These are phyloP conservation scores for Pedionomus torquatus DNA, from an alignment of 2,113 vertebrate genomes.

Conservation along the genomic window DNA sequence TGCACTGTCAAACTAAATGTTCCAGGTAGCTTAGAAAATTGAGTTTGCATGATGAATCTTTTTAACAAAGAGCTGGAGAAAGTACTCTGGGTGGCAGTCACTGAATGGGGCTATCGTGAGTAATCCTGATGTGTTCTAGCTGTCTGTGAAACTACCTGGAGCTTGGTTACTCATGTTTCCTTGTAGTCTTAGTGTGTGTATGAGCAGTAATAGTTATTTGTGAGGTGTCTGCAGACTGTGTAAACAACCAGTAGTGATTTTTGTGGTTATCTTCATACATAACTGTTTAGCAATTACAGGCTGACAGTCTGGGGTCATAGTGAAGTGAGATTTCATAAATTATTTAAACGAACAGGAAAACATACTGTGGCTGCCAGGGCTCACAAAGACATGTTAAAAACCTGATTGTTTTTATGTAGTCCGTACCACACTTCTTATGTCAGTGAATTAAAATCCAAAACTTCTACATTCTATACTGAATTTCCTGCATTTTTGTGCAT, in stretches of 20 bases:
- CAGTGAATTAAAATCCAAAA: not conserved
- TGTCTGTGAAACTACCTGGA: not conserved
- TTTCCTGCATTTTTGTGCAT: not conserved
- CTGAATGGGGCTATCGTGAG: not conserved
- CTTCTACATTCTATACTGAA: not conserved
- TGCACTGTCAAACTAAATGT: not conserved
- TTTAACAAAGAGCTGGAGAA: not conserved
- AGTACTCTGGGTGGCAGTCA: not conserved
- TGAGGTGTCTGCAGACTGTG: not conserved
- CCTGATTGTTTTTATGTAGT: not conserved
- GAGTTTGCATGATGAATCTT: not conserved
- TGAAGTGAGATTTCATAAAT: not conserved
- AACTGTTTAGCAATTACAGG: not conserved
- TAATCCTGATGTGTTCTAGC: not conserved
- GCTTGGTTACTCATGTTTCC: constrained; percentile 15
- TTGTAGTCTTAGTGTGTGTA: not conserved
- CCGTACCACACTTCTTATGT: not conserved
- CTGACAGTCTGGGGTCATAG: not conserved
- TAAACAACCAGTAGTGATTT: constrained; percentile 25
- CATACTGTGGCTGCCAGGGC: not conserved
- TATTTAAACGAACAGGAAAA: not conserved
- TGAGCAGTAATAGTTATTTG: not conserved
- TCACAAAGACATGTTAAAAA: not conserved
- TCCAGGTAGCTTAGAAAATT: not conserved
- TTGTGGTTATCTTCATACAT: not conserved